These are phyloP conservation scores for Stenichneumon culpator DNA, from an alignment of 2,888 invertebrate species.

Conservation along the genomic window DNA sequence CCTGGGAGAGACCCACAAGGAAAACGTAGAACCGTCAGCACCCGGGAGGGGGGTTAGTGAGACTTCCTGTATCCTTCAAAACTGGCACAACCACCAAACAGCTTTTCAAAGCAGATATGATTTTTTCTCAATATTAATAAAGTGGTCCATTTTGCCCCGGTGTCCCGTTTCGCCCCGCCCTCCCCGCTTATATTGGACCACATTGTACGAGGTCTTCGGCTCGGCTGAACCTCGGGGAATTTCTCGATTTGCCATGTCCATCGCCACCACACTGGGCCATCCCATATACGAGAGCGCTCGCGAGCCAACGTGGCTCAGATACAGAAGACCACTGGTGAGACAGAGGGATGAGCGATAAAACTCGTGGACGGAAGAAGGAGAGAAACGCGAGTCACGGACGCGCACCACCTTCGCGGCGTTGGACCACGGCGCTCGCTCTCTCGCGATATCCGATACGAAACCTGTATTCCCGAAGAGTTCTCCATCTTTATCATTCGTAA, in stretches of 20 bases:
- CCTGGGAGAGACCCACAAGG: too few species aligned
- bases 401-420: conserved; percentile 58
- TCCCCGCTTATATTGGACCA: not conserved
- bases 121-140: not conserved
- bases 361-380: conserved; percentile 54
- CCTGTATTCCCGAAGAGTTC: conserved; percentile 68
- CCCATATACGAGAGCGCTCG: conserved; percentile 8
- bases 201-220: not conserved
- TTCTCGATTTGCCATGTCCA: conserved; percentile 42
- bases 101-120: not conserved
- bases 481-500: conserved; percentile 26
- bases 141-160: too few species aligned
- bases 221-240: conserved; percentile 23
- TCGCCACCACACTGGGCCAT: conserved; percentile 2
- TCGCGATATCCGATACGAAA: conserved; percentile 76
- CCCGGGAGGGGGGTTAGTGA: too few species aligned
- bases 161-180: too few species aligned
- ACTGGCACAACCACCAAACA: too few species aligned
- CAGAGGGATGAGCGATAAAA: conserved; percentile 49
- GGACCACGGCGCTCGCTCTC: conserved; percentile 55
- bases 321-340: conserved; percentile 26
- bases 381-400: conserved; percentile 73
- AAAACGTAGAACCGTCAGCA: too few species aligned
- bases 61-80: too few species aligned
- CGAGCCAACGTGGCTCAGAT: conserved; percentile 25